Base-by-base conservation (phyloP, 2,888 invertebrate species). In the Conops quadrifasciatus region DNA sequence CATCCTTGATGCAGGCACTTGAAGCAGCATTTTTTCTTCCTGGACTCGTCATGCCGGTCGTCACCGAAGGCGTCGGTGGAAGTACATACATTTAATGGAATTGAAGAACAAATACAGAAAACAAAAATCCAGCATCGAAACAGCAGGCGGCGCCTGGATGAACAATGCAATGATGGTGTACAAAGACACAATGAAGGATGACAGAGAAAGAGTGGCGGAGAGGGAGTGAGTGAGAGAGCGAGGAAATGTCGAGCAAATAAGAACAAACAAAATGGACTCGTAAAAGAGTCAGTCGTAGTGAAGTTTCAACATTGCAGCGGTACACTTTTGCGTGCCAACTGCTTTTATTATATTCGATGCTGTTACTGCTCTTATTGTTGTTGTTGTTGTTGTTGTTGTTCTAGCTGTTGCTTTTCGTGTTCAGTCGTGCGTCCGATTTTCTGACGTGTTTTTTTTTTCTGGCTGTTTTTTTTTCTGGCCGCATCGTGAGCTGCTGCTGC, bases 361-460 rank as follows among this genome's bases (percentile, higher is more conserved):
- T 75, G 64, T 66, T 66, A 67, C 58, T 77, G 9, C 36, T 36
- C 36, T 9, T 4, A 36, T 36, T 36, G 36, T 36, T 36, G 65
- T 51, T 74, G 58, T 62, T 70, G 60, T 71, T 77, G 75, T 67
- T 74, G 72, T 65, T 73, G 74, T 73, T 71, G 72, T 74, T 72
- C 69, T 71, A 78, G 75, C 73, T 28, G 16, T 26, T 49, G 49
- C 2, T 51, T 49, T 49, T 49, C 9, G 49, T n/a, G 21, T 47
- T 28, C 65, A 30, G 51, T 26, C 49, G 30, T 65, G 49, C 65
- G 65, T 65, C 51, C 65, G 65, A 28, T 49, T 64, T 47, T 64
- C 11, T 15, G 43, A 53, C 19, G 36, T 30, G 26, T 64, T 64
- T 26, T 47, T 49, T 28, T 64, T 15, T 13, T 16, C 9, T 7